Evolutionary conservation across 2,888 invertebrate genomes (phyloP).

Genomic region (Lomographa bimaculata): DNA sequence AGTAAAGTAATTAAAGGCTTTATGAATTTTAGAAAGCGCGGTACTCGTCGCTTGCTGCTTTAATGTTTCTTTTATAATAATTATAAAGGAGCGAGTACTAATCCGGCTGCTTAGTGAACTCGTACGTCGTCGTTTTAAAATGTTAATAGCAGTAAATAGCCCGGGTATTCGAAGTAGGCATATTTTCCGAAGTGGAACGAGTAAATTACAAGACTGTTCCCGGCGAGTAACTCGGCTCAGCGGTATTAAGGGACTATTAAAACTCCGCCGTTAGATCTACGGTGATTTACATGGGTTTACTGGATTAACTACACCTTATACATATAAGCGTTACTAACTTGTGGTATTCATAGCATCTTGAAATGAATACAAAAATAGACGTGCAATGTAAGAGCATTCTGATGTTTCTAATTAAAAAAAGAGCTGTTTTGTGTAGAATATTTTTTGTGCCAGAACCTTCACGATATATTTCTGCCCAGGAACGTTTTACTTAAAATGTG

Average conservation of each 20-base stretch:
- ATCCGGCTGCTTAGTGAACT: conserved; percentile 38
- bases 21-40: conserved; percentile 23
- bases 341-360: conserved; percentile 38
- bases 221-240: conserved; percentile 49
- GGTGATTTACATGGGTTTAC: conserved; percentile 60
- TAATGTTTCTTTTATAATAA: conserved; percentile 31
- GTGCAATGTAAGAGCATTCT: background rate
- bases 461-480: no score
- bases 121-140: conserved; percentile 42
- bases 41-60: conserved; percentile 15
- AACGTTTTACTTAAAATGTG: no score
- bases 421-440: background rate
- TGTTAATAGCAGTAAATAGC: conserved; percentile 45
- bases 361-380: no score
- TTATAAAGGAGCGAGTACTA: conserved; percentile 43
- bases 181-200: conserved; percentile 54
- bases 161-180: conserved; percentile 46
- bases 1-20: conserved; percentile 24
- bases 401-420: background rate
- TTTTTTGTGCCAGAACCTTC: conserved; percentile 3
- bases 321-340: conserved; percentile 46
- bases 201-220: conserved; percentile 63
- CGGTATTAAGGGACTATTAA: conserved; percentile 67
- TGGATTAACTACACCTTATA: conserved; percentile 54
- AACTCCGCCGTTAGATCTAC: conserved; percentile 57